These are phyloP conservation scores for Toxostoma redivivum DNA, from an alignment of 2,113 vertebrate species.

Conservation along the genomic window DNA sequence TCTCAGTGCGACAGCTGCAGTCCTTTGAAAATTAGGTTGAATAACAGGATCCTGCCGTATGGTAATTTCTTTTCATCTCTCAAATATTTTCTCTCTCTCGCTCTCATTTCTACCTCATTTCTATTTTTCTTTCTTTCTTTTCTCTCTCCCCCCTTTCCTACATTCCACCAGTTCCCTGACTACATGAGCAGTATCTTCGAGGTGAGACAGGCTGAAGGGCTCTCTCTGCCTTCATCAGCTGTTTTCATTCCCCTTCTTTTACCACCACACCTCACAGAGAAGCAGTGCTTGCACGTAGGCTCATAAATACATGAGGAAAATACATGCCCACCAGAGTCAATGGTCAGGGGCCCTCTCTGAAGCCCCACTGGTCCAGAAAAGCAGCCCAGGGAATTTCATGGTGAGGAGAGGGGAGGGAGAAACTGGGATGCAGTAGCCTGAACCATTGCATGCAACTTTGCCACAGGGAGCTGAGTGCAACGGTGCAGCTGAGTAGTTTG, in stretches of 20 bases:
- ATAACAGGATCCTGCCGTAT: constrained; percentile 78
- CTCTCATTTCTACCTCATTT: constrained; percentile 39
- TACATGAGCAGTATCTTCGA: constrained; percentile 15
- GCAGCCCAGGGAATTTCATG: background rate
- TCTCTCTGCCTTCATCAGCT: background rate
- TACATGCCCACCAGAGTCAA: background rate
- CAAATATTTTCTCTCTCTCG: constrained; percentile 64
- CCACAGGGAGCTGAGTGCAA: background rate
- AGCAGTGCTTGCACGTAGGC: background rate
- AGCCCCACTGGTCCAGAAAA: background rate
- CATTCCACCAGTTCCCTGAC: constrained; percentile 16
- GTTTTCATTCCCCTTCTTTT: constrained; percentile 14
- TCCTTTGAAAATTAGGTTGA: constrained; percentile 83
- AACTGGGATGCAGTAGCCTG: background rate
- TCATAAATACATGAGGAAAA: background rate
- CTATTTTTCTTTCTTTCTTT: constrained; percentile 55
- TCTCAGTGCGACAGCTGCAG: constrained; percentile 81
- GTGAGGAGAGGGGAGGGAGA: background rate
- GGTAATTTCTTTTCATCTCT: constrained; percentile 78
- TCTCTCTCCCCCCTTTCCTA: background rate
- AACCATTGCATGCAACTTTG: background rate
- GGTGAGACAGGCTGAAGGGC: background rate
- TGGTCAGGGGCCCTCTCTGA: background rate
- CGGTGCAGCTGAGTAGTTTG: background rate
- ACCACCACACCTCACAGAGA: background rate